These are phyloP conservation scores for Acleris emargana DNA, from an alignment of 2,888 invertebrate genomes.

Conservation along the genomic window DNA sequence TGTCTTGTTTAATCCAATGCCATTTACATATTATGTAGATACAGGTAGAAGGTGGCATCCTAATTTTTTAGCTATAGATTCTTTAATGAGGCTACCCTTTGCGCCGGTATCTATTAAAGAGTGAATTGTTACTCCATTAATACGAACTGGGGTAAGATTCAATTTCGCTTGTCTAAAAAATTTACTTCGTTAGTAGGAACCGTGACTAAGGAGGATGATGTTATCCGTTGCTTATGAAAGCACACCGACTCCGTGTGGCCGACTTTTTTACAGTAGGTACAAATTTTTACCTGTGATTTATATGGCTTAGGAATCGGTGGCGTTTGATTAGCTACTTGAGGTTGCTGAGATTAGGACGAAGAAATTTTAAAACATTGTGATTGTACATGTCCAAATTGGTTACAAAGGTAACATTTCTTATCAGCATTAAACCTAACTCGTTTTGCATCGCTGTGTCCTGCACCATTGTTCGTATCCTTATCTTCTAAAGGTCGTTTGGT, in stretches of 20 bases:
- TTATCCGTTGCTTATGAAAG: constrained; percentile 7
- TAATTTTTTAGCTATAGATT: constrained; percentile 35
- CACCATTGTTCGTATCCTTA: background rate
- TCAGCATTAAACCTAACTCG: background rate
- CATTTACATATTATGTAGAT: constrained; percentile 24
- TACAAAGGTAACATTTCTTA: background rate
- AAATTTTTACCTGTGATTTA: constrained; percentile 1
- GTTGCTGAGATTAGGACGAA: background rate
- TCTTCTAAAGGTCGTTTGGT: constrained; percentile 2
- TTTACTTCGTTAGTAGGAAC: too few species aligned
- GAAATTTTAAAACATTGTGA: background rate
- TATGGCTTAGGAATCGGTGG: background rate
- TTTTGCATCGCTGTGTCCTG: background rate
- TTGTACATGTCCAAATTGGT: background rate
- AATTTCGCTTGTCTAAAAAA: too few species aligned
- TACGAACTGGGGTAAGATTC: too few species aligned
- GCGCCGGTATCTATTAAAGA: too few species aligned
- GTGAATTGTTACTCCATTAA: too few species aligned
- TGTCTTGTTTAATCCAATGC: too few species aligned
- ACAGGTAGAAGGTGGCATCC: constrained; percentile 26
- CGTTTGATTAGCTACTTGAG: background rate
- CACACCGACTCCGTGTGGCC: constrained; percentile 37
- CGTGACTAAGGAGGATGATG: background rate
- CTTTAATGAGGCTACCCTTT: constrained; percentile 40
- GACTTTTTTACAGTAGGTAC: constrained; percentile 38